Conservation (phyloP, 30 jellyfish, hydroid and myxozoan species). For the Phacellophora camtschatica region DNA sequence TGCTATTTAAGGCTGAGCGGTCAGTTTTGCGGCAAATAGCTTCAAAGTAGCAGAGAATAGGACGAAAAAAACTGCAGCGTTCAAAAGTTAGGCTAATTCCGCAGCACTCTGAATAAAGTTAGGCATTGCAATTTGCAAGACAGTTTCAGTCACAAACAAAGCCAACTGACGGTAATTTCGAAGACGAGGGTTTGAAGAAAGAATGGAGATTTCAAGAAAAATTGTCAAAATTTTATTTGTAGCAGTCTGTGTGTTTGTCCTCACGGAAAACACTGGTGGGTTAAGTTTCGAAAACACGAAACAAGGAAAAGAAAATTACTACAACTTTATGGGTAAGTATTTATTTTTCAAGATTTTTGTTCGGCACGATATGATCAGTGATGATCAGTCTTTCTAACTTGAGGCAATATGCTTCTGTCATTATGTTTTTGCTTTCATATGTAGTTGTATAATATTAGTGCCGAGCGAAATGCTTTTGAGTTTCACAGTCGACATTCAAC, state of each 20-base stretch:
- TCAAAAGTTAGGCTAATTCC: not conserved
- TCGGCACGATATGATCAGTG: too few relatives aligned
- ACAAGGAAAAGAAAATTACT: slow-evolving; percentile 58
- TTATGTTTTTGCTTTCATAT: too few relatives aligned
- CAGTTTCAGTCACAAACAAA: not conserved
- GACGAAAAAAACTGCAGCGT: too few relatives aligned
- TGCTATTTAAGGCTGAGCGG: slow-evolving; percentile 2
- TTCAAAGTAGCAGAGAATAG: too few relatives aligned
- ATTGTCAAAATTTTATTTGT: not conserved
- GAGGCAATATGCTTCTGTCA: too few relatives aligned
- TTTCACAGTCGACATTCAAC: too few relatives aligned
- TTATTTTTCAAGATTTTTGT: too few relatives aligned
- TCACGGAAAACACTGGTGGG: not conserved
- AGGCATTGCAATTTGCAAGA: too few relatives aligned
- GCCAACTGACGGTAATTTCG: not conserved
- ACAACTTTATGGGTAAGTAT: slow-evolving; percentile 48
- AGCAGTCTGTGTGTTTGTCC: not conserved
- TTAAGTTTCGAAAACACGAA: slow-evolving; percentile 56
- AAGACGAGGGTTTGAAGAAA: not conserved
- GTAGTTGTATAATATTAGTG: too few relatives aligned
- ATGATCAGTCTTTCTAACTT: too few relatives aligned
- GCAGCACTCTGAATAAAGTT: not conserved
- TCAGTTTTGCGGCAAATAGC: not conserved
- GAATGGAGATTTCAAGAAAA: not conserved
- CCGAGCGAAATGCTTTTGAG: too few relatives aligned